Conservation (phyloP, 2,113 vertebrate genomes). For the Carlito syrichta region DNA sequence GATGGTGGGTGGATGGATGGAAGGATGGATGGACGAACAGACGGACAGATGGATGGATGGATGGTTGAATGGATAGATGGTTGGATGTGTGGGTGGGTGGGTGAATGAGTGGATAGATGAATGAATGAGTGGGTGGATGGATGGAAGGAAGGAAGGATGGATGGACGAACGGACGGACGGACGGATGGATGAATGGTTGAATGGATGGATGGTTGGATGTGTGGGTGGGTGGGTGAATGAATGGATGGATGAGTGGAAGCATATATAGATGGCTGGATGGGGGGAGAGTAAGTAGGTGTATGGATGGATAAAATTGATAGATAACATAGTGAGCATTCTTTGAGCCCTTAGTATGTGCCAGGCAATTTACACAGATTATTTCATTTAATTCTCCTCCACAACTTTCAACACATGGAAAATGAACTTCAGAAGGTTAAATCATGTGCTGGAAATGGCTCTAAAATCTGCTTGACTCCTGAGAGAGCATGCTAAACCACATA, state of each 20-base stretch:
- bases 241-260: accelerated
- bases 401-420: neutral
- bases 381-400: neutral
- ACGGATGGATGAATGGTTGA: neutral
- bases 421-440: neutral
- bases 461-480: neutral
- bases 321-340: neutral
- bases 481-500: accelerated
- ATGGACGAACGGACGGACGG: neutral
- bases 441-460: neutral
- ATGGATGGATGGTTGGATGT: no score
- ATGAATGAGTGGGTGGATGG: no score
- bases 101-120: neutral
- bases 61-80: neutral
- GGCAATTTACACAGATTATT: neutral
- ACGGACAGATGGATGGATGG: neutral
- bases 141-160: no score
- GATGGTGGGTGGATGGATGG: no score
- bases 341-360: neutral
- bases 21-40: neutral
- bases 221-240: neutral
- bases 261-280: neutral
- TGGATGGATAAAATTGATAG: no score
- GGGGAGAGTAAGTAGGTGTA: neutral
- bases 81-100: no score